Base-by-base conservation (phyloP, 2,797 vertebrate species). In the Antennarius maculatus region DNA sequence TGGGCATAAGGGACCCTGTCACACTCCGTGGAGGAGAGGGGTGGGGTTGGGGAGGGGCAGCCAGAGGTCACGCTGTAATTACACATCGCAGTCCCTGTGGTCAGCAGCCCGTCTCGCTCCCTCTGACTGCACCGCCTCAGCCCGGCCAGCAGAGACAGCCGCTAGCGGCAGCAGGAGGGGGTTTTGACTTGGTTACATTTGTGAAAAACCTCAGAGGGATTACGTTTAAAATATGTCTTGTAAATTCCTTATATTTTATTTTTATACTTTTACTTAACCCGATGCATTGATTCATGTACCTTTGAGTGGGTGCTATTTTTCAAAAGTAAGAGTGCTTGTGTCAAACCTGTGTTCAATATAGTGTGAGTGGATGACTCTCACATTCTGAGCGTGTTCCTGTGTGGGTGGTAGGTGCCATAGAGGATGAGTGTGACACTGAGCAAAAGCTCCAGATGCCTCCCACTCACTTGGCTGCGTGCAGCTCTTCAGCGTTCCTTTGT, bases 51-150 rank as follows among this genome's bases (percentile, higher is more conserved):
- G 74, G 61, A 58, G 71, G 84, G 80, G 70, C 80, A 84, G 69
- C 79, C 71, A 78, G 74, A 76, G 88, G 87, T 92, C 91, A 86
- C 5, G 10, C 61, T 73, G 85, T 92, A 92, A 92, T 92, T 92
- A 91, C 86, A 91, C 83, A 88, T 89, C 88, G 83, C 76, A 74
- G 84, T 87, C 82, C 79, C 85, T 74, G 83, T 80, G 86, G 90
- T 91, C 87, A 89, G 69, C 71, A 58, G 79, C 79, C 61, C 29
- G 6, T 59, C 69, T 60, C 69, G 81, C 84, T 82, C 67, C 74
- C 46, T 72, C 71, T 79, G 74, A 80, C 73, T 75, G n/a, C 54
- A 57, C 63, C 47, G 77, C 69, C 65, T 67, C 64, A 49, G 64
- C 56, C 54, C 46, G 34, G 49, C 48, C 65, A 41, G 67, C 58